A percentile compares a stretch with the other conserved stretches of the same genome.
phyloP scores from a whole-genome alignment of 2,797 vertebrate genomes.

The Gymnothorax javanicus region DNA sequence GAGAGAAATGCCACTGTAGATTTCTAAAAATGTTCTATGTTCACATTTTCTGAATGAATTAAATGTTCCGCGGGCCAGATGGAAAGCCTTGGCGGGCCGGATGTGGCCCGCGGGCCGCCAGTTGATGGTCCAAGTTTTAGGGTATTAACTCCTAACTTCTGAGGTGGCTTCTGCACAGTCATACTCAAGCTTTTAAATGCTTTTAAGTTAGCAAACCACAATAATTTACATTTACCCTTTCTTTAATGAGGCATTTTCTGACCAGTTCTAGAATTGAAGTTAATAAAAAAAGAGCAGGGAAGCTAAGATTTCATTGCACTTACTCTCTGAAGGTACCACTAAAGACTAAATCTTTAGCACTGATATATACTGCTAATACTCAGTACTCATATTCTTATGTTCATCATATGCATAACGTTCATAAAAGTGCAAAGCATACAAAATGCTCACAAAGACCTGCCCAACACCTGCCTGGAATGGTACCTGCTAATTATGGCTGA shows the following conservation, averaged over 20 bases:
- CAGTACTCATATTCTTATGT: background rate
- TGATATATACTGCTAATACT: background rate
- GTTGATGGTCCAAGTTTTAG: too few species aligned
- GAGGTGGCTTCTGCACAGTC: background rate
- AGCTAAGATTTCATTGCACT: background rate
- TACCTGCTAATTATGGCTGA: too few species aligned
- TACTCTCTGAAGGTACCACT: background rate
- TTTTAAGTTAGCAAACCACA: background rate
- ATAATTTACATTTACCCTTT: background rate
- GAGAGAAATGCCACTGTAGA: too few species aligned
- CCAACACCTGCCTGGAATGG: background rate
- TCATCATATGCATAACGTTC: background rate
- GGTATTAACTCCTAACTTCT: conserved; percentile 9
- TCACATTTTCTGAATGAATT: too few species aligned
- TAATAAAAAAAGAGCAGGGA: background rate
- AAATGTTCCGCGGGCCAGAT: too few species aligned
- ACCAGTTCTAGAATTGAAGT: background rate
- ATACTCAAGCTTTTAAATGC: background rate
- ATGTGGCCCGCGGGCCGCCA: too few species aligned
- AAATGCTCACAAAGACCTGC: background rate
- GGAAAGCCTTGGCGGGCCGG: too few species aligned
- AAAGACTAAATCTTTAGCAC: background rate
- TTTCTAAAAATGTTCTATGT: too few species aligned
- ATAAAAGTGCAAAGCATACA: background rate
- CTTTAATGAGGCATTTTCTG: background rate